These are phyloP conservation scores for Tenthredo livida DNA, from an alignment of 2,888 invertebrate species.

Conservation along the genomic window DNA sequence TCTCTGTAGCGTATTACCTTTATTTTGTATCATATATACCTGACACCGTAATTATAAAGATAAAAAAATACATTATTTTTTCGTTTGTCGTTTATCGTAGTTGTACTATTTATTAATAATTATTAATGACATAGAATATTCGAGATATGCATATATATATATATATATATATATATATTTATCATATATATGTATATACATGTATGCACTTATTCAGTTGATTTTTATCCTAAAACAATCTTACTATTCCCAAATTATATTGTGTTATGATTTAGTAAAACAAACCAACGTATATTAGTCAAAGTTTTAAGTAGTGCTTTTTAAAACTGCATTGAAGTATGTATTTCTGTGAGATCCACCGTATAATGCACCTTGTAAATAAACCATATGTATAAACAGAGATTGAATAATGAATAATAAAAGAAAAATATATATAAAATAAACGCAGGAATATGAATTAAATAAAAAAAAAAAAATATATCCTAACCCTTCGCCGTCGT, in stretches of 20 bases:
- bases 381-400: constrained; percentile 22
- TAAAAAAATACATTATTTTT: neutral
- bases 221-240: neutral
- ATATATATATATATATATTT: constrained; percentile 2
- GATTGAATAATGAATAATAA: constrained; percentile 6
- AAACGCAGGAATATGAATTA: constrained; percentile 17
- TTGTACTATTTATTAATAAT: constrained; percentile 4
- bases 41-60: constrained; percentile 7
- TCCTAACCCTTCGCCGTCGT: constrained; percentile 1
- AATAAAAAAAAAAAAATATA: neutral
- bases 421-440: neutral
- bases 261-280: constrained; percentile 25
- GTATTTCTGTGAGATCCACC: constrained; percentile 30
- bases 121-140: constrained; percentile 13
- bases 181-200: constrained; percentile 18
- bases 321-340: constrained; percentile 38
- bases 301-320: constrained; percentile 21
- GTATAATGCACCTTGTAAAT: constrained; percentile 42
- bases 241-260: constrained; percentile 9
- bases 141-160: neutral
- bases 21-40: neutral
- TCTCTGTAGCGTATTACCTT: constrained; percentile 31
- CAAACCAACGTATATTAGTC: neutral
- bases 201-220: constrained; percentile 16
- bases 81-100: constrained; percentile 25